Evolutionary conservation across 1,140 invertebrate species (phyloP).

Genomic region (Procambarus clarkii): DNA sequence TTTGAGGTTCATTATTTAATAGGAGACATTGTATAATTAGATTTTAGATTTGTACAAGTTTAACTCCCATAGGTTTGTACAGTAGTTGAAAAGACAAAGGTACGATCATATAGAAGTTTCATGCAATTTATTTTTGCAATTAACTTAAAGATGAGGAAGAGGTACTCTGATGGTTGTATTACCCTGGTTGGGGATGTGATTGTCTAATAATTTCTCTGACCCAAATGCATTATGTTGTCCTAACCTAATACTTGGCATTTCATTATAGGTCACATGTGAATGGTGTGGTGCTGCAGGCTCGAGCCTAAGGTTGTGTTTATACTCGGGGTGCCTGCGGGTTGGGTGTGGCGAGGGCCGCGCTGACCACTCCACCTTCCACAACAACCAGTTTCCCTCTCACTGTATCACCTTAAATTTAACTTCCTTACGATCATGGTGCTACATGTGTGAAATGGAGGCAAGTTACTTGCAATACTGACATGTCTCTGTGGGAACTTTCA

Average conservation of each 20-base stretch:
- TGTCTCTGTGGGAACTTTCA: too few relatives aligned
- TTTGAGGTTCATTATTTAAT: too few relatives aligned
- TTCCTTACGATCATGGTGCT: slow-evolving; percentile 90
- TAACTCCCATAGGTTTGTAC: too few relatives aligned
- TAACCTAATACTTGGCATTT: not conserved
- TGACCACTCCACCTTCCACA: slow-evolving; percentile 88
- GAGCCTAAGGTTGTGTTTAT: slow-evolving; percentile 90
- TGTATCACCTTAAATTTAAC: slow-evolving; percentile 89
- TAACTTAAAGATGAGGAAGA: too few relatives aligned
- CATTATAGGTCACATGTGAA: slow-evolving; percentile 76
- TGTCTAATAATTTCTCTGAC: too few relatives aligned
- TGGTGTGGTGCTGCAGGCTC: slow-evolving; percentile 82
- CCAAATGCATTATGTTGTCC: too few relatives aligned
- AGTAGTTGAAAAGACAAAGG: too few relatives aligned
- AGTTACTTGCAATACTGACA: slow-evolving; percentile 73
- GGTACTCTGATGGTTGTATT: too few relatives aligned
- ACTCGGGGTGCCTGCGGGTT: slow-evolving; percentile 84
- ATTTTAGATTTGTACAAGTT: too few relatives aligned
- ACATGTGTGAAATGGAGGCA: slow-evolving; percentile 86
- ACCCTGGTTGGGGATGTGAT: too few relatives aligned
- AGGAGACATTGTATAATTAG: too few relatives aligned
- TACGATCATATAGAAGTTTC: not conserved
- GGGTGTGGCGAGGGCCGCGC: slow-evolving; percentile 87
- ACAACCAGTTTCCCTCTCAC: slow-evolving; percentile 83
- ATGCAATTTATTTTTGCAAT: not conserved